Evolutionary conservation across 2,797 vertebrate species (phyloP).

Genomic region (Nyctibius grandis): DNA sequence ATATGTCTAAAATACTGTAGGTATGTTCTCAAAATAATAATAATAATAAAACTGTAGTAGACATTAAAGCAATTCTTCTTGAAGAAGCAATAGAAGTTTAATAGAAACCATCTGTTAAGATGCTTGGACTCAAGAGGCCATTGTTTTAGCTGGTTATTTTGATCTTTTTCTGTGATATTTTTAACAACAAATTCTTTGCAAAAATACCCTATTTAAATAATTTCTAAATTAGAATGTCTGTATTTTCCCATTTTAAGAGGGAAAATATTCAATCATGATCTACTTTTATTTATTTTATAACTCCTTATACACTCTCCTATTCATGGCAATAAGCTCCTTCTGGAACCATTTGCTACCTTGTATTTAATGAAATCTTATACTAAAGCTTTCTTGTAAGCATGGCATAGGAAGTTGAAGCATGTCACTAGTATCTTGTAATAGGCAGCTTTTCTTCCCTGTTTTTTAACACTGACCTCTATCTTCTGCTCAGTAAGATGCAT

Average conservation of each 20-base stretch:
- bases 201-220: background rate
- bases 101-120: conserved; percentile 46
- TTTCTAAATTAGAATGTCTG: background rate
- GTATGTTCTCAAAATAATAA: conserved; percentile 16
- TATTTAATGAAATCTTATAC: background rate
- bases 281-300: background rate
- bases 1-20: conserved; percentile 15
- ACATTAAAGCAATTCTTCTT: conserved; percentile 5
- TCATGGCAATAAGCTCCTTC: background rate
- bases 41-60: background rate
- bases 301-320: background rate
- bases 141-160: conserved; percentile 25
- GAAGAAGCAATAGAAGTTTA: conserved; percentile 29
- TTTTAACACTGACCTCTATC: background rate
- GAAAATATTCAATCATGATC: fast-evolving
- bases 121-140: conserved; percentile 1
- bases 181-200: background rate
- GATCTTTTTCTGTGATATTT: background rate
- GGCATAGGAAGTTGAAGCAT: background rate
- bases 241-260: background rate
- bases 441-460: background rate
- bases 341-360: background rate
- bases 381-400: background rate
- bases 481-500: background rate
- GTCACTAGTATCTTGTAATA: background rate